These are phyloP conservation scores for Sycophaga agraensis DNA, from an alignment of 1,140 invertebrate species.

Conservation along the genomic window DNA sequence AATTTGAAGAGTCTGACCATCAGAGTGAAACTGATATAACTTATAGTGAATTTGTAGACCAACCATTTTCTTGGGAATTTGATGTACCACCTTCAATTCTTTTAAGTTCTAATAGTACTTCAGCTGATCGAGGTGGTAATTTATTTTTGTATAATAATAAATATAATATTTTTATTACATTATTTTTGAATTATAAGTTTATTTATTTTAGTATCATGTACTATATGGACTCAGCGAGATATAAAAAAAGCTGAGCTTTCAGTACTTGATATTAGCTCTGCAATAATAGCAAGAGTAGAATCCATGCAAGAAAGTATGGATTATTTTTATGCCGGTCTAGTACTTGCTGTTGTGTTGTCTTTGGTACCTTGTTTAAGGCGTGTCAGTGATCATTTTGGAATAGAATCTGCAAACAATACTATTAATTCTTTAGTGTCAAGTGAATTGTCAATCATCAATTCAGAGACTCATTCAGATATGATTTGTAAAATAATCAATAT, in stretches of 20 bases:
- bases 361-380: conserved; percentile 62
- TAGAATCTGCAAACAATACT: conserved; percentile 46
- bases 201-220: conserved; percentile 77
- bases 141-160: neutral
- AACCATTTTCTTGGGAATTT: conserved; percentile 72
- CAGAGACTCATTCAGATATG: conserved; percentile 44
- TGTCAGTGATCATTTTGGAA: conserved; percentile 54
- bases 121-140: conserved; percentile 72
- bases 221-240: conserved; percentile 88
- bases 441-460: conserved; percentile 46
- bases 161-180: conserved; percentile 3
- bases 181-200: neutral
- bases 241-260: conserved; percentile 90
- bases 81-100: conserved; percentile 73
- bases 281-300: conserved; percentile 88
- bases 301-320: conserved; percentile 77
- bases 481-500: conserved; percentile 49
- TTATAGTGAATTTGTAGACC: conserved; percentile 58
- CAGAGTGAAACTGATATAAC: conserved; percentile 55
- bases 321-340: conserved; percentile 75
- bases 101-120: conserved; percentile 68
- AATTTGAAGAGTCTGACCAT: conserved; percentile 65
- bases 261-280: conserved; percentile 90
- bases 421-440: conserved; percentile 42
- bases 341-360: conserved; percentile 61